Percentiles rank a stretch among this genome's conserved stretches.
These are phyloP conservation scores for Silurus lanzhouensis DNA, from an alignment of 2,797 vertebrate genomes.

Conservation along the genomic window DNA sequence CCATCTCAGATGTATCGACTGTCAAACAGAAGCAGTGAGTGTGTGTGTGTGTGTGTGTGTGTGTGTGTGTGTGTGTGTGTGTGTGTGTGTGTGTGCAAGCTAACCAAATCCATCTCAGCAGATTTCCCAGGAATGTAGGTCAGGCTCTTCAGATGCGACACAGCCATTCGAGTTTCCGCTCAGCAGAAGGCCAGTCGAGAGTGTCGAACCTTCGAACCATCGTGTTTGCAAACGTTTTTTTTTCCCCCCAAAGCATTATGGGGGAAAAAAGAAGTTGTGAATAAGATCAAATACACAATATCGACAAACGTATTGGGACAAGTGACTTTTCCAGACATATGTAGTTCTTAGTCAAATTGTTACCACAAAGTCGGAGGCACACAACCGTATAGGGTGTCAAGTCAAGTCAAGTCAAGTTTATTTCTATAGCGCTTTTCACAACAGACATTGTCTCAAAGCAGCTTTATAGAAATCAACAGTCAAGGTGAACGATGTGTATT, in stretches of 20 bases:
- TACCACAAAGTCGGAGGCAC: too few relatives aligned
- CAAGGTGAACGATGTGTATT: too few relatives aligned
- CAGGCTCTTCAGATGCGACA: slow-evolving; percentile 70
- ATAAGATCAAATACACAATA: not conserved
- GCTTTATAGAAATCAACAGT: too few relatives aligned
- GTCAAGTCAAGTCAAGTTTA: too few relatives aligned
- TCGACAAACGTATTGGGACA: too few relatives aligned
- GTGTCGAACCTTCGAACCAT: not conserved
- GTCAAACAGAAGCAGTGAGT: slow-evolving; percentile 72
- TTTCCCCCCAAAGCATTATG: not conserved
- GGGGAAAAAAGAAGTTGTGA: not conserved
- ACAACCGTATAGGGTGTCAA: too few relatives aligned
- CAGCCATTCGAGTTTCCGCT: slow-evolving; percentile 75
- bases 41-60: not conserved
- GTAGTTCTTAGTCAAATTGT: too few relatives aligned
- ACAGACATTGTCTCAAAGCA: too few relatives aligned
- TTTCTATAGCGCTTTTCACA: too few relatives aligned
- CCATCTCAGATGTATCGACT: slow-evolving; percentile 69
- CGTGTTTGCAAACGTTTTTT: not conserved
- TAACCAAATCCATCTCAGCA: slow-evolving; percentile 75
- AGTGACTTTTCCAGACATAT: too few relatives aligned
- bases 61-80: slow-evolving; percentile 51
- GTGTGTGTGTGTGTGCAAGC: slow-evolving; percentile 33
- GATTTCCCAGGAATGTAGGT: slow-evolving; percentile 75
- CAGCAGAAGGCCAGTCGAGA: slow-evolving; percentile 45